Percentiles rank a stretch among this genome's conserved stretches.
Conservation (phyloP, 2,113 vertebrate genomes). For the Grammomys surdaster region DNA sequence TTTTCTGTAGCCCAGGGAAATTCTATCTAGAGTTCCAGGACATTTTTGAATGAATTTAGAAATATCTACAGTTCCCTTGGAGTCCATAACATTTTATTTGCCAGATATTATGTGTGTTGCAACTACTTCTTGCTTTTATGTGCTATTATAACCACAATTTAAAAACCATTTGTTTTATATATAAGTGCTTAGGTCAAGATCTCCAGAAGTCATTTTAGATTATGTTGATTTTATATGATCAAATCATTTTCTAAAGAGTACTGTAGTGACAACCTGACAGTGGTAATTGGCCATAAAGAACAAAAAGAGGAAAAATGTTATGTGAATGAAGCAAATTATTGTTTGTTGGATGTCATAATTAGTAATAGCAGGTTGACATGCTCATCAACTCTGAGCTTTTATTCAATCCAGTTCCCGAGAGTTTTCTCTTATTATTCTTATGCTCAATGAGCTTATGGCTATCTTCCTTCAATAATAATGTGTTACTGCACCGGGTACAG, state of each 20-base stretch:
- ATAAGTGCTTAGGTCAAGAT: slow-evolving; percentile 50
- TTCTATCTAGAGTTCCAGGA: slow-evolving; percentile 56
- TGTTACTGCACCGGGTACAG: background rate
- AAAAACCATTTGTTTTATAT: slow-evolving; percentile 60
- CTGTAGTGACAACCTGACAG: background rate
- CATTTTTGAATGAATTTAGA: slow-evolving; percentile 57
- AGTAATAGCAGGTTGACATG: background rate
- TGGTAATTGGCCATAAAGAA: background rate
- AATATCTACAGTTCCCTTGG: slow-evolving; percentile 64
- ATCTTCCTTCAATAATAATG: background rate
- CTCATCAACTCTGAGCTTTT: background rate
- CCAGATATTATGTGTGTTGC: slow-evolving; percentile 39
- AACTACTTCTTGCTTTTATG: slow-evolving; percentile 39
- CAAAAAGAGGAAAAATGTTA: background rate
- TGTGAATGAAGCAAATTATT: background rate
- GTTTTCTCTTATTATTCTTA: background rate
- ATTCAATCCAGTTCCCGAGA: background rate
- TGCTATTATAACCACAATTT: slow-evolving; percentile 52
- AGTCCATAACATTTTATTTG: slow-evolving; percentile 68
- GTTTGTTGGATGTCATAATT: background rate
- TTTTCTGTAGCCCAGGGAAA: slow-evolving; percentile 49
- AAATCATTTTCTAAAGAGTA: slow-evolving; percentile 45
- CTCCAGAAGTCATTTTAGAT: slow-evolving; percentile 58
- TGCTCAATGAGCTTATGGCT: background rate
- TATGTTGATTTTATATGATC: slow-evolving; percentile 48